Evolutionary conservation across 2,888 invertebrate species (phyloP), one percentile per base, ranked within the genome.

Genomic region (Perizoma affinitatum): DNA sequence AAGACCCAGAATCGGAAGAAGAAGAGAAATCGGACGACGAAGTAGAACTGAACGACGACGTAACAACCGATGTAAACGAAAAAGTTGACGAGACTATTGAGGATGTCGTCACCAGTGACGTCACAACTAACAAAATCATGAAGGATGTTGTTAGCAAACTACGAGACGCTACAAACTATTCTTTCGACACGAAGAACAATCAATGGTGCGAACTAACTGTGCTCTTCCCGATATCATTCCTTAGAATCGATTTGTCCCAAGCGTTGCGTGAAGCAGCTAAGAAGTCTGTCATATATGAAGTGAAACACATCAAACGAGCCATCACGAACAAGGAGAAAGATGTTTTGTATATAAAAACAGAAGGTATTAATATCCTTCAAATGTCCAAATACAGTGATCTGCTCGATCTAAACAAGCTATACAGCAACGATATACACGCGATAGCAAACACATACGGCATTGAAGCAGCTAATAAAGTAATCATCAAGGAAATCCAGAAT

Each of bases 381-480:
- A 96, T 99, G 95, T 97, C 96, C 75, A 96, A 96, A 74, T 96
- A 97, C 80, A 92, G 95, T 54, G 91, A 96, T 56, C 79, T 97
- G 4, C 84, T 99, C 36, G 96, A 98, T 83, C 84, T 99, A 50
- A 96, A 96, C 74, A 94, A 94, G 63, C 84, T 99, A 0, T 98
- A 98, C 85, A 96, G 97, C 43, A 99, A 99, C 80, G 98, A 99
- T 80, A 96, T 99, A 63, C 97, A 98, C 76, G 95, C 96, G 1
- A 96, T 99, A 75, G 97, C 98, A 0, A 93, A 95, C 61, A 97
- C 96, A 0, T 99, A 98, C 78, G 99, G 99, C 0, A 98, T 99
- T 67, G 99, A 99, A 92, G 99, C 99, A 0, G 99, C 98, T 0
- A 94, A 95, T 52, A 95, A 95, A 83, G 97, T 97, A 4, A 96